A percentile compares a stretch with the other conserved stretches of the same genome.
Conservation (phyloP, 2,797 vertebrate species). For the Leptoclinus maculatus region DNA sequence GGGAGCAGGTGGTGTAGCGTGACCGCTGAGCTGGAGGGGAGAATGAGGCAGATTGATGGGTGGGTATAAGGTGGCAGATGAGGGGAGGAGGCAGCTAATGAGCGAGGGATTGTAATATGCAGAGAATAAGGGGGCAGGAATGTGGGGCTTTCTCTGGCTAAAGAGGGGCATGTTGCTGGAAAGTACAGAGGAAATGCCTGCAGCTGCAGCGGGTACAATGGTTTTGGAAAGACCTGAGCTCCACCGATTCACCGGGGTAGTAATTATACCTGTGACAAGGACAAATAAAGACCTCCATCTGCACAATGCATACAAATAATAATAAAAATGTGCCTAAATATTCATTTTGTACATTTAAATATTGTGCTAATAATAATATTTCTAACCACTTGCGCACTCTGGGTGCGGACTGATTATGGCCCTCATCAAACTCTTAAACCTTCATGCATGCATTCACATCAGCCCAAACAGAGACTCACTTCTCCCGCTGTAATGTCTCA, state of each 20-base stretch:
- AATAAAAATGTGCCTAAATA: neutral
- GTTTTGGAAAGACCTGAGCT: constrained; percentile 26
- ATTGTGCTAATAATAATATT: neutral
- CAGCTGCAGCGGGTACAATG: constrained; percentile 67
- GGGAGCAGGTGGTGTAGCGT: constrained; percentile 55
- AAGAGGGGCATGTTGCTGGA: constrained; percentile 60
- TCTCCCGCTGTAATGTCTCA: constrained; percentile 88
- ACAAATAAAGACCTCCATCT: constrained; percentile 4
- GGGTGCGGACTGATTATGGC: neutral
- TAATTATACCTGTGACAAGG: constrained; percentile 52
- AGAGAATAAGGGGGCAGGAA: constrained; percentile 69
- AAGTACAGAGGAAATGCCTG: constrained; percentile 68
- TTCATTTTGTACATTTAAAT: neutral
- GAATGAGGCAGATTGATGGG: constrained; percentile 44
- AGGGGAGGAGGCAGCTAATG: constrained; percentile 49
- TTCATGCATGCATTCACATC: neutral
- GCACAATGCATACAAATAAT: neutral
- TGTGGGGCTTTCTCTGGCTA: constrained; percentile 62
- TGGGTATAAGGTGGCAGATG: constrained; percentile 64
- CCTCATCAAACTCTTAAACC: constrained; percentile 2
- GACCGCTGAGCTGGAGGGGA: constrained; percentile 52
- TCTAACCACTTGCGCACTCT: neutral
- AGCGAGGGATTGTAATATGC: constrained; percentile 61
- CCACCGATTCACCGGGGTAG: constrained; percentile 1
- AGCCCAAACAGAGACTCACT: constrained; percentile 74